Evolutionary conservation across 1,140 invertebrate species (phyloP).

Genomic region (Lepidurus arcticus): DNA sequence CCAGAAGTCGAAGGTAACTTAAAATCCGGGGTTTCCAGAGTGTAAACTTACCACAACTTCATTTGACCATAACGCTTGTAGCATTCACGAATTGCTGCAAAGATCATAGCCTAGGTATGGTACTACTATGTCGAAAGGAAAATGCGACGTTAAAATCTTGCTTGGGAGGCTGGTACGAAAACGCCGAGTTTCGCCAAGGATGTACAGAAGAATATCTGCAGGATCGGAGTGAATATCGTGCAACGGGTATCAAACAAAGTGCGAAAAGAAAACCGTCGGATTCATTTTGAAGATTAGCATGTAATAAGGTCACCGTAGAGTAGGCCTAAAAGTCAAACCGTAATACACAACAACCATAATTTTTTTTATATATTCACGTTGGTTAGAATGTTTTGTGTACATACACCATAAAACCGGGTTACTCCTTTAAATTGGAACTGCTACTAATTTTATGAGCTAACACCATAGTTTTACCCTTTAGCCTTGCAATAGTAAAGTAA

Average conservation of each 20-base stretch:
- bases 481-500: background rate
- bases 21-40: background rate
- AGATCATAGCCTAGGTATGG: slow-evolving; percentile 59
- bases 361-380: slow-evolving; percentile 25
- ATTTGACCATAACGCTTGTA: background rate
- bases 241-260: slow-evolving; percentile 58
- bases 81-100: slow-evolving; percentile 71
- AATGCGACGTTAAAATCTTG: slow-evolving; percentile 64
- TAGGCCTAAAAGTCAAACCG: background rate
- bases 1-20: slow-evolving; percentile 53
- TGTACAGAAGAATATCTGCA: slow-evolving; percentile 73
- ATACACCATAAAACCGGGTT: slow-evolving; percentile 25
- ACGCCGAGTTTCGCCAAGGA: slow-evolving; percentile 64
- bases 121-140: slow-evolving; percentile 64
- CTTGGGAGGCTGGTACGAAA: slow-evolving; percentile 64
- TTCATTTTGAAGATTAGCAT: background rate
- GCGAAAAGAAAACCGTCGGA: slow-evolving; percentile 26
- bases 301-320: background rate
- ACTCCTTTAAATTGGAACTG: background rate
- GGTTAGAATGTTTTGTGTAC: slow-evolving; percentile 24
- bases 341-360: background rate
- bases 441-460: background rate
- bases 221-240: slow-evolving; percentile 71
- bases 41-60: background rate
- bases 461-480: background rate